Conservation (phyloP, 2,797 vertebrate genomes). For the Garrulus glandarius region DNA sequence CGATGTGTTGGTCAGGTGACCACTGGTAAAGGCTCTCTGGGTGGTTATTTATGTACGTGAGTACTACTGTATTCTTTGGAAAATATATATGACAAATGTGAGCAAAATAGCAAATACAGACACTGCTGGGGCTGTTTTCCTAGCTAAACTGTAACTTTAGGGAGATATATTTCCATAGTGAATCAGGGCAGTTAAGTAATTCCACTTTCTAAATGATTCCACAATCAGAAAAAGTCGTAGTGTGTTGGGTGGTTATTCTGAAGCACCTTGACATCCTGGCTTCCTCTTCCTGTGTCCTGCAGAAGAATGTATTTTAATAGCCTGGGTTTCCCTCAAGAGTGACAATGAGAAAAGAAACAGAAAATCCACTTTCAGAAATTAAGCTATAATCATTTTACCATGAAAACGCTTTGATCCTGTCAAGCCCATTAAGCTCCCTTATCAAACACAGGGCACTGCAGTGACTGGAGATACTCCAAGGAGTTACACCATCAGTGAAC, state of each 20-base stretch:
- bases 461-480: slow-evolving; percentile 57
- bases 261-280: neutral
- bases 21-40: neutral
- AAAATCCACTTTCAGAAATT: slow-evolving; percentile 59
- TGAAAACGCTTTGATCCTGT: slow-evolving; percentile 62
- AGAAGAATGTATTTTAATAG: neutral
- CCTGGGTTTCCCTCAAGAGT: neutral
- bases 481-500: slow-evolving; percentile 52
- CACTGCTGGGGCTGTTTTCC: neutral
- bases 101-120: neutral
- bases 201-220: neutral
- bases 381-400: slow-evolving; percentile 63
- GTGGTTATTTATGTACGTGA: neutral
- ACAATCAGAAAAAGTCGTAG: neutral
- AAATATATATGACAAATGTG: neutral
- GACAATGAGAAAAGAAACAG: neutral
- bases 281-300: neutral
- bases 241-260: neutral
- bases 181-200: neutral
- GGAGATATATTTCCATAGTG: neutral
- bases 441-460: slow-evolving; percentile 33
- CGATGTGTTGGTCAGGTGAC: neutral
- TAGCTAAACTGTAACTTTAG: neutral
- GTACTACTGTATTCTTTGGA: neutral
- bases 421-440: slow-evolving; percentile 64